These are phyloP conservation scores for Podotricha telesiphe DNA, from an alignment of 2,888 invertebrate species.

Conservation along the genomic window DNA sequence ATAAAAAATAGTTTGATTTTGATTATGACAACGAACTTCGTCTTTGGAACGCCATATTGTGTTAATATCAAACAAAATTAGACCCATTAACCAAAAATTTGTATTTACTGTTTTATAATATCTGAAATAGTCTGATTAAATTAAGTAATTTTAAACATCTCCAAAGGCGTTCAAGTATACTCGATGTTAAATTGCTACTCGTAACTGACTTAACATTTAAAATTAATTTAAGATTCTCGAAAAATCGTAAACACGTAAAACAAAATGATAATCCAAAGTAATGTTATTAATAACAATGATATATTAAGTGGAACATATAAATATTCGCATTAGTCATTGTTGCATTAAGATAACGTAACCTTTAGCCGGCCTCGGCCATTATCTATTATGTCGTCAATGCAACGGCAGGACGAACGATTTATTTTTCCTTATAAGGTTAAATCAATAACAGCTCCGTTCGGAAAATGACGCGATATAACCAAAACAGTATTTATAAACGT, in stretches of 20 bases:
- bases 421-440: constrained; percentile 47
- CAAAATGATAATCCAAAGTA: not conserved
- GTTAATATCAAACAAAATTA: no score
- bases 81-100: no score
- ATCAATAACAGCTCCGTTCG: constrained; percentile 39
- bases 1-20: no score
- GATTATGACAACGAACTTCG: no score
- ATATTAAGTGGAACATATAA: constrained; percentile 13
- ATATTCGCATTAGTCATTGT: constrained; percentile 53
- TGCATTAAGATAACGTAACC: constrained; percentile 58
- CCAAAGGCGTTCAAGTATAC: no score
- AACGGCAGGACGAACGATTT: constrained; percentile 41
- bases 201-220: no score
- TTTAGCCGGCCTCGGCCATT: constrained; percentile 54
- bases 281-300: constrained; percentile 27
- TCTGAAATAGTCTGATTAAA: no score
- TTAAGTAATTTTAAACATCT: no score
- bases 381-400: constrained; percentile 49
- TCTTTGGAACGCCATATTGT: no score
- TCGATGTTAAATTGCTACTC: no score
- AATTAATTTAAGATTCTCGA: no score
- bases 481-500: constrained; percentile 8
- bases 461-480: constrained; percentile 31
- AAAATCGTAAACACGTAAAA: not conserved
- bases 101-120: no score